These are phyloP conservation scores for Spialia ferax DNA, from an alignment of 2,888 invertebrate species.

Conservation along the genomic window DNA sequence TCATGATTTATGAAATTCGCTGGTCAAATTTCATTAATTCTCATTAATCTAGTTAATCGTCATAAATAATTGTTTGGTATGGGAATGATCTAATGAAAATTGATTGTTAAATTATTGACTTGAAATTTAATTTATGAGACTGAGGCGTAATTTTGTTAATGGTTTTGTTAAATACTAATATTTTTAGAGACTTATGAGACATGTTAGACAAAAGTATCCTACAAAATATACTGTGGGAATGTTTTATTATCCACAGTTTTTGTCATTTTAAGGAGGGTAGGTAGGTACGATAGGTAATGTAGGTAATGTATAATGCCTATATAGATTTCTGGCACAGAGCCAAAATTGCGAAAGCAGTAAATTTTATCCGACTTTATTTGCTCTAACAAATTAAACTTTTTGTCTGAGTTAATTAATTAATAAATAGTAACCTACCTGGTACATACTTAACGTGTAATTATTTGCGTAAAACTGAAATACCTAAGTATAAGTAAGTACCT, in stretches of 20 bases:
- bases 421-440: no score
- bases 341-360: constrained; percentile 35
- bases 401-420: constrained; percentile 30
- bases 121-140: constrained; percentile 14
- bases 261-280: constrained; percentile 21
- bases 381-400: constrained; percentile 31
- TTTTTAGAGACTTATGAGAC: background rate
- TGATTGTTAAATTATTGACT: constrained; percentile 16
- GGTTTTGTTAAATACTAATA: no score
- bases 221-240: background rate
- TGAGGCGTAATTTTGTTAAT: background rate
- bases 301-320: no score
- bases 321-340: constrained; percentile 34
- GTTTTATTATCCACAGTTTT: constrained; percentile 28
- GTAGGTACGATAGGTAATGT: no score
- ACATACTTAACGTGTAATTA: no score
- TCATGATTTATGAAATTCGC: no score
- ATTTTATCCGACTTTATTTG: constrained; percentile 34
- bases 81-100: background rate
- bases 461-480: no score
- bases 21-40: background rate
- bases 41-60: background rate
- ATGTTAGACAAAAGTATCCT: background rate
- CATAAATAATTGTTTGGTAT: background rate
- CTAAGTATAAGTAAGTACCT: no score